Conservation (phyloP, 2,888 invertebrate species). For the Graphium colonna region DNA sequence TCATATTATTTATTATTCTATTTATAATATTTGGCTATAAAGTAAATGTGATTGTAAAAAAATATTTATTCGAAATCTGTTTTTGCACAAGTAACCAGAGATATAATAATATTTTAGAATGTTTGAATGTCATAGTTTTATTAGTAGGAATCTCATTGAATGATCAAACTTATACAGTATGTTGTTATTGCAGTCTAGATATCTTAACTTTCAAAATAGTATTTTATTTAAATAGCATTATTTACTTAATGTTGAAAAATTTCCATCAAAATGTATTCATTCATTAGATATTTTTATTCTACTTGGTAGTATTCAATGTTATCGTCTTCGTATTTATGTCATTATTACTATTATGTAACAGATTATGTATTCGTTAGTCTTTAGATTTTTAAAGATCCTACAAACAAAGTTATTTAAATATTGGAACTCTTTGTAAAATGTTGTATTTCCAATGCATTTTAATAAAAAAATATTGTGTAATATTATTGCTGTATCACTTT, state of each 20-base stretch:
- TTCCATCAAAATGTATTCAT: slow-evolving; percentile 8
- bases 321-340: background rate
- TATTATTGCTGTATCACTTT: background rate
- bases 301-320: background rate
- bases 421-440: background rate
- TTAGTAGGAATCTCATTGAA: too few species aligned
- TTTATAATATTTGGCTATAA: background rate
- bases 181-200: too few species aligned
- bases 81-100: too few species aligned
- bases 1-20: slow-evolving; percentile 1
- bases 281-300: background rate
- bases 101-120: too few species aligned
- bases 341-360: background rate
- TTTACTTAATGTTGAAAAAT: slow-evolving; percentile 1
- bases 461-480: background rate
- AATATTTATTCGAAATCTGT: slow-evolving; percentile 10
- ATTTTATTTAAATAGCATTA: background rate
- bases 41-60: background rate
- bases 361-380: background rate
- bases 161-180: too few species aligned
- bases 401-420: background rate
- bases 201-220: background rate
- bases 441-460: too few species aligned
- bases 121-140: too few species aligned
- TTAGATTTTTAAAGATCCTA: background rate